phyloP scores from a whole-genome alignment of 2,113 vertebrate species.

The Spizaetus ornatus region DNA sequence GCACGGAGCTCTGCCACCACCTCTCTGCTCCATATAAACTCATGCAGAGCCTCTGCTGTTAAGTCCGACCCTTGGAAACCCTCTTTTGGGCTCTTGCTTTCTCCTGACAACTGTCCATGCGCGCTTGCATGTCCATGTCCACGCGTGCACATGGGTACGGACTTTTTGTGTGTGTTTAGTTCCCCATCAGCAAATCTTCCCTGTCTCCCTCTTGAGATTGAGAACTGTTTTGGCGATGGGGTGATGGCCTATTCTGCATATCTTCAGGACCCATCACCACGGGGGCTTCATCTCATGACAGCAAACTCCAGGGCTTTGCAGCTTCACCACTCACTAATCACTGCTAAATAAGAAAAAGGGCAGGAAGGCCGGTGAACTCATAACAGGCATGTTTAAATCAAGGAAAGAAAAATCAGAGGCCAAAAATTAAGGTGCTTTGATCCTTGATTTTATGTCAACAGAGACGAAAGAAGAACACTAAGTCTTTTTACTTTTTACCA shows the following conservation, averaged over 20 bases:
- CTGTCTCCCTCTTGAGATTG: background rate
- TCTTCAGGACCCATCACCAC: background rate
- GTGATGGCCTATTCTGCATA: background rate
- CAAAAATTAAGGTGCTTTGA: conserved; percentile 65
- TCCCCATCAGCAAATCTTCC: background rate
- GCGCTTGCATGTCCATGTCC: fast-evolving
- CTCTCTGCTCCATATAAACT: background rate
- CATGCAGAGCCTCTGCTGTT: background rate
- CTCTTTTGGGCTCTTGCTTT: background rate
- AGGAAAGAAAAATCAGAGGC: conserved; percentile 57
- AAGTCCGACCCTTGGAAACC: background rate
- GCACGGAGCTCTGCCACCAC: background rate
- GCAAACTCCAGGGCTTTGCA: background rate
- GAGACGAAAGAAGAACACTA: conserved; percentile 61
- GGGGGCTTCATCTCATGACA: background rate
- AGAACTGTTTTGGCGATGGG: background rate
- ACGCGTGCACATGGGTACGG: fast-evolving
- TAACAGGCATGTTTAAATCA: conserved; percentile 49
- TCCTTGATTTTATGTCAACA: conserved; percentile 68
- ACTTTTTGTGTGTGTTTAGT: background rate
- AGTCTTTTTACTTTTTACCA: conserved; percentile 63
- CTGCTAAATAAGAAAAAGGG: conserved; percentile 31
- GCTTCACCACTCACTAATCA: conserved; percentile 38
- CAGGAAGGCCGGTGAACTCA: conserved; percentile 50
- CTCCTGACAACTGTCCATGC: background rate